Evolutionary conservation across 1,140 invertebrate species (phyloP).

Genomic region (Sarcophaga bullata): DNA sequence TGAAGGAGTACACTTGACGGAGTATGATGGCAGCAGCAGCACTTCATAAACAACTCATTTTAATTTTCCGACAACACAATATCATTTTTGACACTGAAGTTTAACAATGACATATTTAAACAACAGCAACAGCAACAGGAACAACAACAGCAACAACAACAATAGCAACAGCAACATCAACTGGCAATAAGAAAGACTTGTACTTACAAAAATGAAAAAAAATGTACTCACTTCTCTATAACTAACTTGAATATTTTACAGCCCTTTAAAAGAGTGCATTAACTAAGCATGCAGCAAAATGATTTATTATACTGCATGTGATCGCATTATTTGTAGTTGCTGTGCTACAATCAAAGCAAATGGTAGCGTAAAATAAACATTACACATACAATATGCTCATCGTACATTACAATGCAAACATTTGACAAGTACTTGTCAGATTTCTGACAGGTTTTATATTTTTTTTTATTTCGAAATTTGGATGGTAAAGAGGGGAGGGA

Average conservation of each 20-base stretch:
- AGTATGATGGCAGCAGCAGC: neutral
- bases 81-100: slow-evolving; percentile 35
- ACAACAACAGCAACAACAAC: neutral
- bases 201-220: no score
- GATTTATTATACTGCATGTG: no score
- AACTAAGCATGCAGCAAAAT: neutral
- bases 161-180: neutral
- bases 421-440: slow-evolving; percentile 40
- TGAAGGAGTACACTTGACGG: neutral
- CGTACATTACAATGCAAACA: slow-evolving; percentile 27
- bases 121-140: neutral
- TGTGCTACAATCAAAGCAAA: neutral
- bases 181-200: neutral
- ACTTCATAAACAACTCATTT: slow-evolving; percentile 9
- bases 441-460: slow-evolving; percentile 28
- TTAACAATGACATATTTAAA: slow-evolving; percentile 36
- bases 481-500: neutral
- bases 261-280: neutral
- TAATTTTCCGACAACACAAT: slow-evolving; percentile 31
- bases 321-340: no score
- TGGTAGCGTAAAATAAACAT: slow-evolving; percentile 15
- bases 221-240: neutral
- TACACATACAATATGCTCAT: neutral
- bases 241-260: neutral
- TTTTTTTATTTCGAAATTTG: slow-evolving; percentile 10